Evolutionary conservation across 2,888 invertebrate species (phyloP), one percentile per base, ranked within the genome.

Genomic region (Hylaea fasciaria): DNA sequence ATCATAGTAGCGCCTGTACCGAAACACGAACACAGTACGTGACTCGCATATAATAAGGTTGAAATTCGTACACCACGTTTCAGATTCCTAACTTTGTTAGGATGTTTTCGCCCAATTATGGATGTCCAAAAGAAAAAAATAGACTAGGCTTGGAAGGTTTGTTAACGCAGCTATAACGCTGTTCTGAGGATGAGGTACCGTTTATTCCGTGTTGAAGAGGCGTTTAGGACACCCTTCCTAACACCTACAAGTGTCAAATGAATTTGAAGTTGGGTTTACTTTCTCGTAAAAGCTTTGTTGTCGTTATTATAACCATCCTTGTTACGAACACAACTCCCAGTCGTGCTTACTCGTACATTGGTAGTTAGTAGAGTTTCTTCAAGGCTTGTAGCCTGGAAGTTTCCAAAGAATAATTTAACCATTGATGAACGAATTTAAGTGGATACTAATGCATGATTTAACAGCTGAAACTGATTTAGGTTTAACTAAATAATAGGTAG

Each of bases 61-160:
- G 66, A 77, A 74, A 74, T 80, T 80, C 66, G 69, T 62, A 62
- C 65, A 71, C 73, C 81, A 81, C 78, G 81, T 77, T 62, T 61
- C 71, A 80, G 77, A 80, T 76, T 75, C 75, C 76, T 77, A 82
- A 83, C 78, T 81, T 70, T 74, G 74, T 79, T 77, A 74, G 71
- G 76, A 72, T 58, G 80, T 81, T 83, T 81, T 76, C 71, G 76
- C 72, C 73, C 77, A 82, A 84, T 84, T 82, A 81, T 74, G 70
- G 71, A 66, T 73, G 76, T 77, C 73, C 66, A 58, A 72, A 72
- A 71, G 72, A 71, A 74, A 40, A 74, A 40, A 40, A 70, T 13
- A 40, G 13, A 37, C 39, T 35, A 43, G 43, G 40, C n/a, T 41
- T 41, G 14, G 16, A 47, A 17, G 10, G 51, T n/a, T n/a, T 37